These are phyloP conservation scores for Rhinogobius similis DNA, from an alignment of 2,113 vertebrate genomes.

Conservation along the genomic window DNA sequence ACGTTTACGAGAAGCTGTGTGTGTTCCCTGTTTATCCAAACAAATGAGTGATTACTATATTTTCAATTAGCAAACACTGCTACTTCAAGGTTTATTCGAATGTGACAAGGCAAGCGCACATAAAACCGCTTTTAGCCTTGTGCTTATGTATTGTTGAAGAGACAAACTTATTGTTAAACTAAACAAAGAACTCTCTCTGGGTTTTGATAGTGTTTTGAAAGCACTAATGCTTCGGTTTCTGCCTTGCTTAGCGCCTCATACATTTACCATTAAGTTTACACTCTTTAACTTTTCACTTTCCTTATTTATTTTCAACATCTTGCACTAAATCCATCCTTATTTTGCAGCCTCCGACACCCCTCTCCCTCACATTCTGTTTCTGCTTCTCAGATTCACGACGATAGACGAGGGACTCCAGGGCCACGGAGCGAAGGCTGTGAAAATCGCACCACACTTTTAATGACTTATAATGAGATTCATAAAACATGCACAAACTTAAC, in stretches of 20 bases:
- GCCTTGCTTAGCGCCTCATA: background rate
- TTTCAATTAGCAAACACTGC: background rate
- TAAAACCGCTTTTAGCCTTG: background rate
- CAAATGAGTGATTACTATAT: background rate
- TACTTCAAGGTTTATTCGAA: background rate
- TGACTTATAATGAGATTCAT: conserved; percentile 83
- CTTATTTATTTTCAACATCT: conserved; percentile 46
- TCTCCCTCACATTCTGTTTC: conserved; percentile 19
- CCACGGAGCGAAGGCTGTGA: conserved; percentile 66
- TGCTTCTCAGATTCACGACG: conserved; percentile 47
- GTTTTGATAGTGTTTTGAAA: background rate
- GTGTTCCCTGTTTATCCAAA: background rate
- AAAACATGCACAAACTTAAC: conserved; percentile 77
- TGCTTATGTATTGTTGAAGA: background rate
- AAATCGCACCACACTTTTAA: conserved; percentile 79
- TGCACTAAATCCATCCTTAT: conserved; percentile 21
- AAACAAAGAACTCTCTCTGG: background rate
- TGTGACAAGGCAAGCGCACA: background rate
- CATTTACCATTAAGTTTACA: conserved; percentile 27
- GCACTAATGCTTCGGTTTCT: background rate
- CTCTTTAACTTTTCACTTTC: conserved; percentile 14
- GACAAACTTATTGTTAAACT: background rate
- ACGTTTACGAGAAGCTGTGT: background rate
- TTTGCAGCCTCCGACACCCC: background rate
- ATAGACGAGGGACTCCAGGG: conserved; percentile 55